Evolutionary conservation across 2,888 invertebrate species (phyloP).

Genomic region (Periphyllus acericola): DNA sequence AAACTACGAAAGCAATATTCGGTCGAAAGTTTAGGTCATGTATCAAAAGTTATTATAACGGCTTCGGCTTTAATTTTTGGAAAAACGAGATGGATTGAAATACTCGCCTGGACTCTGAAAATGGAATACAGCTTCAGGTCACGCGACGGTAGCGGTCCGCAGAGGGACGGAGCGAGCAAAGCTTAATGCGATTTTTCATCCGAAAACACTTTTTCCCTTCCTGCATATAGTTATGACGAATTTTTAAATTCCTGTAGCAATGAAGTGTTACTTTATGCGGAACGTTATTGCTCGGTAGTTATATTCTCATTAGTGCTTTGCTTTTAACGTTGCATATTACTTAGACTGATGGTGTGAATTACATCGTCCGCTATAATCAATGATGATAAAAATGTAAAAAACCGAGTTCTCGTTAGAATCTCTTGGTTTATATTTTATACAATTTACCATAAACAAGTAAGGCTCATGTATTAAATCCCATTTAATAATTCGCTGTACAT

Average conservation of each 20-base stretch:
- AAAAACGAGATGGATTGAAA: slow-evolving; percentile 25
- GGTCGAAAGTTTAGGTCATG: slow-evolving; percentile 26
- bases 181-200: slow-evolving; percentile 40
- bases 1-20: slow-evolving; percentile 16
- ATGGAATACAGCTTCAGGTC: slow-evolving; percentile 17
- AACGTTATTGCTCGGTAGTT: slow-evolving; percentile 34
- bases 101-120: slow-evolving; percentile 9
- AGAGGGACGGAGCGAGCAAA: neutral
- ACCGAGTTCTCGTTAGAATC: neutral
- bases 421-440: too few species aligned
- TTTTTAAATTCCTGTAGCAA: slow-evolving; percentile 15
- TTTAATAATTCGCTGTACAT: too few species aligned
- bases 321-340: slow-evolving; percentile 21
- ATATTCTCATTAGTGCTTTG: slow-evolving; percentile 46
- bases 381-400: neutral
- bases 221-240: neutral
- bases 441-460: neutral
- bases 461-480: neutral
- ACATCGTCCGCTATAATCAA: neutral
- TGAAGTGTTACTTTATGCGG: slow-evolving; percentile 32
- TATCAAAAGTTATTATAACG: slow-evolving; percentile 30
- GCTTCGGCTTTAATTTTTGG: slow-evolving; percentile 1
- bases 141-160: neutral
- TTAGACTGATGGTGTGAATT: neutral
- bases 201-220: neutral